A percentile compares a stretch with the other conserved stretches of the same genome.
Conservation (phyloP, 2,797 vertebrate species). For the Sebastes hopkinsi region DNA sequence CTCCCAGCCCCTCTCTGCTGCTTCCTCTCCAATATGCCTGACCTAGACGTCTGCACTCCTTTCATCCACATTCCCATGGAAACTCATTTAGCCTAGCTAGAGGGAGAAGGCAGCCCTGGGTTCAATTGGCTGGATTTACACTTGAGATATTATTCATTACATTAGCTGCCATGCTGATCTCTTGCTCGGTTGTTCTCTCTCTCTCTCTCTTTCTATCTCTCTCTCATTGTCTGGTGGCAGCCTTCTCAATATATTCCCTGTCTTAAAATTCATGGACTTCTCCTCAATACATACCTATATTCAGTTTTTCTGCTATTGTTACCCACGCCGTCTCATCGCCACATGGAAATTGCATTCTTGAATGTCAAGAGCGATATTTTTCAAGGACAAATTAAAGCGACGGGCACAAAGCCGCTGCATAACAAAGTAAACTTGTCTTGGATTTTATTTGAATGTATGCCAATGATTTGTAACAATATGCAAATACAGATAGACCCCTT, state of each 20-base stretch:
- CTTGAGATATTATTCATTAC: conserved; percentile 86
- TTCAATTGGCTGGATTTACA: conserved; percentile 85
- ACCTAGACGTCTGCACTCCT: conserved; percentile 76
- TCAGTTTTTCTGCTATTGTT: conserved; percentile 65
- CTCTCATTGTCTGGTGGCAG: conserved; percentile 74
- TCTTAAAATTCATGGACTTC: conserved; percentile 83
- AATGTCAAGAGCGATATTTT: conserved; percentile 77
- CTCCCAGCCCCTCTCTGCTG: conserved; percentile 70
- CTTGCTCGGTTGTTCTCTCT: conserved; percentile 65
- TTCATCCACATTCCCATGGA: conserved; percentile 84
- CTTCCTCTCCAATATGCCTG: conserved; percentile 80
- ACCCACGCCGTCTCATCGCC: conserved; percentile 53
- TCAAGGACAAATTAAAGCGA: conserved; percentile 73
- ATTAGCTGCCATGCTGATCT: conserved; percentile 83
- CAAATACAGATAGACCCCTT: conserved; percentile 51
- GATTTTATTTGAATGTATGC: conserved; percentile 58
- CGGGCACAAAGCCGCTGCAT: conserved; percentile 53
- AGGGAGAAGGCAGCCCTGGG: conserved; percentile 77
- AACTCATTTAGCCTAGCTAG: conserved; percentile 82
- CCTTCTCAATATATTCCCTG: conserved; percentile 76
- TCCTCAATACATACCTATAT: conserved; percentile 69
- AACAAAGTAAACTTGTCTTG: conserved; percentile 64
- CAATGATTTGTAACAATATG: conserved; percentile 60
- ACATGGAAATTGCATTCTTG: conserved; percentile 74
- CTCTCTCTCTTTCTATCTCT: conserved; percentile 41